Percentiles rank a stretch among this genome's conserved stretches.
phyloP scores from a whole-genome alignment of 2,797 vertebrate species.

The Luscinia megarhynchos region DNA sequence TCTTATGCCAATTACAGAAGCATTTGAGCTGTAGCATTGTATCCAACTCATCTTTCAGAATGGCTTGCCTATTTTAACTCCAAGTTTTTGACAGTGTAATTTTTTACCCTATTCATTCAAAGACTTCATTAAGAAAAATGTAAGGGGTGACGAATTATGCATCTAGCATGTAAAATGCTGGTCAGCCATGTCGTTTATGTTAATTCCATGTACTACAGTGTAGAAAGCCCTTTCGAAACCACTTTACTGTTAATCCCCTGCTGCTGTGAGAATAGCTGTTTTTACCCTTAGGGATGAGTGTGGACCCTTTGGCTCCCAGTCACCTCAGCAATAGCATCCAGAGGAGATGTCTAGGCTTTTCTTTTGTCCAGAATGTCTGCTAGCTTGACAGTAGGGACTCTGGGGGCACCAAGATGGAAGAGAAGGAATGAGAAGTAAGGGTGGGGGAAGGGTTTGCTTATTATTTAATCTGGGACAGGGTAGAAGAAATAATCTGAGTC shows the following conservation, averaged over 20 bases:
- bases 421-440: neutral
- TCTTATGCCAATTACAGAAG: neutral
- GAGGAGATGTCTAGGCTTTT: neutral
- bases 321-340: neutral
- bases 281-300: neutral
- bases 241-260: neutral
- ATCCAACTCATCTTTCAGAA: neutral
- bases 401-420: neutral
- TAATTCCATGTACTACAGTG: neutral
- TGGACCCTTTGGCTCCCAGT: neutral
- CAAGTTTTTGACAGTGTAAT: neutral
- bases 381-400: neutral
- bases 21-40: neutral
- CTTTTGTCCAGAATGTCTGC: neutral
- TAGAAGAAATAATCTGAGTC: neutral
- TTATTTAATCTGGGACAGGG: neutral
- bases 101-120: neutral
- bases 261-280: neutral
- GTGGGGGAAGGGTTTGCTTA: neutral
- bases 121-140: neutral
- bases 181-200: fast-evolving
- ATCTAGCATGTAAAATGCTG: neutral
- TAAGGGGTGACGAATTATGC: neutral
- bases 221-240: neutral
- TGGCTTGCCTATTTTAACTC: neutral